phyloP scores from a whole-genome alignment of 2,113 vertebrate genomes.

The Cyprinodon variegatus region DNA sequence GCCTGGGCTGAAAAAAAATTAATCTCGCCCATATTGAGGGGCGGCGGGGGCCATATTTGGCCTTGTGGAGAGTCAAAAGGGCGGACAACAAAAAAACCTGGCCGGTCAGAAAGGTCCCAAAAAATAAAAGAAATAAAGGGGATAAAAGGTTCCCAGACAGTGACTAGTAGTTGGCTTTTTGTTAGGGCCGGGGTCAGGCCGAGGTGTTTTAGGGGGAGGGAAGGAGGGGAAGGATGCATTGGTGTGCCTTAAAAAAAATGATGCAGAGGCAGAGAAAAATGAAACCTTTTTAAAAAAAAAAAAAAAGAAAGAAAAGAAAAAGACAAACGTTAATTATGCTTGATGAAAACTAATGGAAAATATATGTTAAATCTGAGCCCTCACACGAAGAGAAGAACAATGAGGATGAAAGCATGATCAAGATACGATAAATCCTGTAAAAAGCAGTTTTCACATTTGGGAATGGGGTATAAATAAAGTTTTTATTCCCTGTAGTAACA shows the following conservation, averaged over 20 bases:
- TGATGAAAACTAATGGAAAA: constrained; percentile 8
- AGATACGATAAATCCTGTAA: background rate
- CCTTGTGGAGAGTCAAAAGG: constrained; percentile 73
- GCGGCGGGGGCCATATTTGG: constrained; percentile 67
- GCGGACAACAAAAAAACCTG: constrained; percentile 63
- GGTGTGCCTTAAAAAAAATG: constrained; percentile 52
- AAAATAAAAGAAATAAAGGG: constrained; percentile 49
- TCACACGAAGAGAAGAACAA: constrained; percentile 27
- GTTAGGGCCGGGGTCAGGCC: constrained; percentile 67
- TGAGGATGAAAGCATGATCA: background rate
- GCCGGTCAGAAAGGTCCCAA: constrained; percentile 50
- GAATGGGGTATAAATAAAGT: constrained; percentile 19
- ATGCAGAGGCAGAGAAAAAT: constrained; percentile 37
- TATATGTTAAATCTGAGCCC: constrained; percentile 32
- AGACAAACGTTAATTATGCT: background rate
- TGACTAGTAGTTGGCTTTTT: constrained; percentile 79
- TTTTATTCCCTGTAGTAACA: background rate
- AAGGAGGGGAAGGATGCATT: background rate
- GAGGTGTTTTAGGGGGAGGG: constrained; percentile 47
- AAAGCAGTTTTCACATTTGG: background rate
- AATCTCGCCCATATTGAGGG: constrained; percentile 72
- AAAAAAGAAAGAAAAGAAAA: background rate
- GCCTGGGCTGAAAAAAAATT: constrained; percentile 69
- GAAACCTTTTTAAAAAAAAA: constrained; percentile 29
- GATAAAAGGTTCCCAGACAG: constrained; percentile 75